phyloP scores from a whole-genome alignment of 2,888 invertebrate species.

The Thymelicus lineola region DNA sequence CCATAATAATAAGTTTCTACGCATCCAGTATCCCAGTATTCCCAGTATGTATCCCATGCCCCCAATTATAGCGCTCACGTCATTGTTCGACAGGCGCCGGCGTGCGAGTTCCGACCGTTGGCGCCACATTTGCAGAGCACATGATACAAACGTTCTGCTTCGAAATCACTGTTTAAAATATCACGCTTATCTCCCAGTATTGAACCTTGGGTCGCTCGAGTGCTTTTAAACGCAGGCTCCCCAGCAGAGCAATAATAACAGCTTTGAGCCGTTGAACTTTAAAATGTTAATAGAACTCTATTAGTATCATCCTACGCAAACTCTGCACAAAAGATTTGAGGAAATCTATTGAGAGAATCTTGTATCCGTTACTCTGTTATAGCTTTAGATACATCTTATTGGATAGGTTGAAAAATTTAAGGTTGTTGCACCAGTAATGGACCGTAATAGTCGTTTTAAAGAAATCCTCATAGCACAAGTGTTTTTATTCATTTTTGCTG shows the following conservation, averaged over 20 bases:
- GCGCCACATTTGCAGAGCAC: slow-evolving; percentile 77
- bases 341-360: slow-evolving; percentile 18
- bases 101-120: slow-evolving; percentile 56
- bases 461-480: too few species aligned
- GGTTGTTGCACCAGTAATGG: background rate
- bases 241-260: slow-evolving; percentile 38
- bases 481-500: too few species aligned
- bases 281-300: slow-evolving; percentile 38
- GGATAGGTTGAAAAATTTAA: background rate
- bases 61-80: slow-evolving; percentile 63
- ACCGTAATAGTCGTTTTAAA: background rate
- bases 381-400: background rate
- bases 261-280: slow-evolving; percentile 32
- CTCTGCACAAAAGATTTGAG: slow-evolving; percentile 29
- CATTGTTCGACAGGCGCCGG: slow-evolving; percentile 65
- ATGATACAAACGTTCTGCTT: slow-evolving; percentile 67
- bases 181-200: slow-evolving; percentile 70
- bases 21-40: slow-evolving; percentile 38
- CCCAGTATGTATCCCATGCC: slow-evolving; percentile 38
- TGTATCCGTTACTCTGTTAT: slow-evolving; percentile 14
- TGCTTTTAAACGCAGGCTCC: slow-evolving; percentile 56
- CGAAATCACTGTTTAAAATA: slow-evolving; percentile 65
- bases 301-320: slow-evolving; percentile 36
- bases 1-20: slow-evolving; percentile 16
- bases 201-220: slow-evolving; percentile 50